These are phyloP conservation scores for Patella pellucida DNA, from an alignment of 2,888 invertebrate species.

Conservation along the genomic window DNA sequence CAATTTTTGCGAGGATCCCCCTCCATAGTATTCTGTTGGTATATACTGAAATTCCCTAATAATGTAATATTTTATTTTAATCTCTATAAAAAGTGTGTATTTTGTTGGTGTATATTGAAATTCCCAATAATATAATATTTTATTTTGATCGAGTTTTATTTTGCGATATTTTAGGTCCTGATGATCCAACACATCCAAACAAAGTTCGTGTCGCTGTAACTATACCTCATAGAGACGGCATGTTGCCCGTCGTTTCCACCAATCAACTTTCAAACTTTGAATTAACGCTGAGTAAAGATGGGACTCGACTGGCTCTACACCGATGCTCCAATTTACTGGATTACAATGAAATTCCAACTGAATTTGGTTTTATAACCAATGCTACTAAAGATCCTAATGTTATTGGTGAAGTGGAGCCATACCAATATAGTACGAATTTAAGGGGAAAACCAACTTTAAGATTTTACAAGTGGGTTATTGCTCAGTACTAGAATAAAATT, in stretches of 20 bases:
- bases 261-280: slow-evolving; percentile 68
- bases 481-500: neutral
- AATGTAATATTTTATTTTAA: too few relatives aligned
- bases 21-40: too few relatives aligned
- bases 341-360: slow-evolving; percentile 52
- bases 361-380: slow-evolving; percentile 64
- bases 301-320: slow-evolving; percentile 65
- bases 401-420: slow-evolving; percentile 62
- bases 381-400: slow-evolving; percentile 53
- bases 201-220: slow-evolving; percentile 63
- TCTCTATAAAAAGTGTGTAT: too few relatives aligned
- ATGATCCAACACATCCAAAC: slow-evolving; percentile 64
- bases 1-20: too few relatives aligned
- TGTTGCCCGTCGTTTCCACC: slow-evolving; percentile 69
- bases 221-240: slow-evolving; percentile 70
- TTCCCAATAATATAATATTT: too few relatives aligned
- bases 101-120: too few relatives aligned
- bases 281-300: slow-evolving; percentile 66
- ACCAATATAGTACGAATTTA: slow-evolving; percentile 61
- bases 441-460: slow-evolving; percentile 56
- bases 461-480: slow-evolving; percentile 64
- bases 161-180: slow-evolving; percentile 50
- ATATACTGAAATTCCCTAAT: too few relatives aligned
- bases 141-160: neutral
- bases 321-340: slow-evolving; percentile 69